Evolutionary conservation across 2,888 invertebrate species (phyloP), one percentile per base, ranked within the genome.

Genomic region (Meloe dianella): DNA sequence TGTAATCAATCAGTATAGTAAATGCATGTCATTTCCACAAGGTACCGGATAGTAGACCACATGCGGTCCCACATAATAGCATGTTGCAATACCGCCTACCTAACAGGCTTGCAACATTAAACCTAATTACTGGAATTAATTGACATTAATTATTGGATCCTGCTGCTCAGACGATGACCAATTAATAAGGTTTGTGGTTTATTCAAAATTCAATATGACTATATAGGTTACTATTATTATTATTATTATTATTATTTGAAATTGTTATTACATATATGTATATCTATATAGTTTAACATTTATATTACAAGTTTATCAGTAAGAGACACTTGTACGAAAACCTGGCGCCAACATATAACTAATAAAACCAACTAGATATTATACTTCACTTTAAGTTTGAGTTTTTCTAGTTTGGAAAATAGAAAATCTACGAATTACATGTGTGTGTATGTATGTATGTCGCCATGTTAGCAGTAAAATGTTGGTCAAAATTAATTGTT

Each of bases 81-180:
- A 75, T 77, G 76, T 75, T 75, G 74, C 74, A 75, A 77, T 79
- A 73, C 74, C 74, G 75, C 75, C 75, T 77, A 74, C 72, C 72
- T 71, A 78, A 76, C 77, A 75, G 73, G 76, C 73, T 76, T 77
- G 80, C 77, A 77, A 80, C 78, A 79, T 80, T 79, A 76, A 78
- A 80, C 79, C 81, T 82, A 82, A 82, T 82, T 82, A 81, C 81
- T 73, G 72, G 79, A 81, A 82, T 82, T 82, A 82, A 82, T 82
- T 81, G 80, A 79, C 81, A 81, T 82, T 82, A 81, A 82, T 82
- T 82, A 81, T 80, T 77, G 75, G 80, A 75, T 78, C 74, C 77
- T 75, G 76, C 75, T 78, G 65, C 70, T 68, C 69, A 69, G 71
- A 69, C 71, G 75, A 77, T 78, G 77, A 76, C 75, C 79, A 80